Percentiles rank a stretch among this genome's conserved stretches.
Evolutionary conservation across 2,113 vertebrate species (phyloP).

Genomic region (Pipra filicauda): DNA sequence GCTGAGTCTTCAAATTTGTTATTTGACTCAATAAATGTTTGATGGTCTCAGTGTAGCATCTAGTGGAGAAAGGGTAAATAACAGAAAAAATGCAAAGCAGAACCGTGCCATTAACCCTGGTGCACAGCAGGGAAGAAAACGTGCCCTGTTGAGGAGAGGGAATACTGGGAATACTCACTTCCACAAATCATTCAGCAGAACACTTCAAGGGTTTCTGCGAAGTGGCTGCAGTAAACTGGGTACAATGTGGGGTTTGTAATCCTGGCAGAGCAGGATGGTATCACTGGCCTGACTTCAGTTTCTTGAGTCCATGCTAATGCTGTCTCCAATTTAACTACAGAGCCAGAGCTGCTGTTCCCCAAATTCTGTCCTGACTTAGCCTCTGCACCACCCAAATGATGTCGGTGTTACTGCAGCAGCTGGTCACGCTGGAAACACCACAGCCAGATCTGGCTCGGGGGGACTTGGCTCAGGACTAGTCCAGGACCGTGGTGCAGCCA

Average conservation of each 20-base stretch:
- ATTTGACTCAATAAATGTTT: conserved; percentile 51
- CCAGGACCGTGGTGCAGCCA: not conserved
- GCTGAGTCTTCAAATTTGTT: not conserved
- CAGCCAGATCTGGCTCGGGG: not conserved
- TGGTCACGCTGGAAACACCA: not conserved
- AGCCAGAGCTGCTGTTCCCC: not conserved
- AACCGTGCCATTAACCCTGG: not conserved
- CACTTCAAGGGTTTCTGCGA: not conserved
- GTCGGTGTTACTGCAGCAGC: not conserved
- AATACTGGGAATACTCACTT: not conserved
- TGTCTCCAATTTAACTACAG: not conserved
- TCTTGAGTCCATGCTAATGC: not conserved
- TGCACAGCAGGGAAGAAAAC: not conserved
- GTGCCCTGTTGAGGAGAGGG: not conserved
- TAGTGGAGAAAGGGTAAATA: conserved; percentile 54
- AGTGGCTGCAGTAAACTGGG: not conserved
- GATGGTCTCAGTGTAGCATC: conserved; percentile 51
- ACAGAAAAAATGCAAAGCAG: not conserved
- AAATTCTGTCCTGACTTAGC: not conserved
- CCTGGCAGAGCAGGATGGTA: not conserved
- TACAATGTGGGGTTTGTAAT: not conserved
- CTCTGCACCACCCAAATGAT: not conserved
- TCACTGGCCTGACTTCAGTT: not conserved
- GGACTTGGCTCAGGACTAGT: not conserved
- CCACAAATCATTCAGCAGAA: not conserved